Evolutionary conservation across 2,797 vertebrate species (phyloP), one percentile per base, ranked within the genome.

Genomic region (Champsocephalus esox): DNA sequence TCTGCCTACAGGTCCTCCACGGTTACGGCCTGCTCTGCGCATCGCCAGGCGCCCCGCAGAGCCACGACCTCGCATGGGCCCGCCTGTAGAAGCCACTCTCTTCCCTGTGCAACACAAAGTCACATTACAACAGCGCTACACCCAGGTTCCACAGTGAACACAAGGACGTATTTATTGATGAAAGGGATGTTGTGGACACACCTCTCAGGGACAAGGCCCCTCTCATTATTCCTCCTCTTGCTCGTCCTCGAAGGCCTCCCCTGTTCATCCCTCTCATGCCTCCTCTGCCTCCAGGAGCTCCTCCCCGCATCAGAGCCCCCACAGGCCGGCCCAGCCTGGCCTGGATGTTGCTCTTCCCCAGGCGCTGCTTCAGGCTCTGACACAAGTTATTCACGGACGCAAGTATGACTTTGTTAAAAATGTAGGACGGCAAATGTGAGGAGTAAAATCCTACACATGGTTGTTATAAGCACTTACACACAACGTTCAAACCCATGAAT

Each of bases 281-380:
- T 88, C 96, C 95, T 76, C 97, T 92, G 45, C 94, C 95, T 32
- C 94, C 96, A 13, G 91, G 13, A 1, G 65, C 67, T 7, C 93
- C 94, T 17, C 97, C 97, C 0, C 97, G 95, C 84, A 95, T 91
- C 55, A 98, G 87, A 11, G 93, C 3, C 17, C 96, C 97, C 0
- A 96, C 86, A 0, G 98, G 98, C 19, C 97, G 95, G 67, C 98
- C 98, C 85, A 99, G 92, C 7, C 98, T 92, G 2, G 98, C 98
- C 92, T 99, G 98, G 89, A 99, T 99, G 94, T 99, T 99, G 88
- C 97, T 96, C 89, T 98, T 99, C 34, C 98, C 98, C 70, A 99
- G 95, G 6, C 98, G 97, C 78, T 99, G 98, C 85, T 99, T 99
- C 87, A 99, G 93, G 91, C 97, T 99, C 98, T 99, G 94, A 75